Evolutionary conservation across 2,888 invertebrate genomes (phyloP).

Genomic region (Melieria crassipennis): DNA sequence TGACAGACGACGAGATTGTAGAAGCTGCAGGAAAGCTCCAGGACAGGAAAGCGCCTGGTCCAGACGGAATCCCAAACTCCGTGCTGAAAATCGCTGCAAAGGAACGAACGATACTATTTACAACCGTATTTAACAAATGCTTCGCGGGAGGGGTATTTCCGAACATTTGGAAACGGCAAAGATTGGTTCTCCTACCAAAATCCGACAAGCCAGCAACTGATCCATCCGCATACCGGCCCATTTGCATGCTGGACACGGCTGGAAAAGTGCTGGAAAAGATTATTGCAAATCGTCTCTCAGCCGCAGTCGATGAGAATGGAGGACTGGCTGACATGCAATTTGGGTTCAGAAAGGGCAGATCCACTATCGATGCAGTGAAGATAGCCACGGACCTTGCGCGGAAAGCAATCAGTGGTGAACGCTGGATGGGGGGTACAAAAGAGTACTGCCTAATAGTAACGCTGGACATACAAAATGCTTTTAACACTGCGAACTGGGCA

Average conservation of each 20-base stretch:
- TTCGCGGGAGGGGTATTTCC: too few species aligned
- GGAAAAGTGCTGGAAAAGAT: constrained; percentile 15
- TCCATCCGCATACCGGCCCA: constrained; percentile 15
- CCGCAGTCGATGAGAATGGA: not conserved
- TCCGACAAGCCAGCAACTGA: constrained; percentile 6
- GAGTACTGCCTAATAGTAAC: constrained; percentile 27
- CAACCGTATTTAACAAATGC: too few species aligned
- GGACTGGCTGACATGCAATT: constrained; percentile 14
- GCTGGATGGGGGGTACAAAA: constrained; percentile 9
- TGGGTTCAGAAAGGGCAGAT: constrained; percentile 26
- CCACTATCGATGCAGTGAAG: constrained; percentile 13
- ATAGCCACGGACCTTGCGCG: not conserved
- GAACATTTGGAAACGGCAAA: too few species aligned
- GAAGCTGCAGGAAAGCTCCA: too few species aligned
- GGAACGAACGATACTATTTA: too few species aligned
- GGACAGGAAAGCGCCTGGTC: too few species aligned
- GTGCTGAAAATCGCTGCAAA: too few species aligned
- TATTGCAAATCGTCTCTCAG: not conserved
- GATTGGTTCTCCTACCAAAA: too few species aligned
- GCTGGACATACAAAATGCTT: constrained; percentile 29
- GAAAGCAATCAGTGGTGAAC: constrained; percentile 18
- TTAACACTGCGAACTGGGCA: constrained; percentile 22
- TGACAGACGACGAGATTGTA: too few species aligned
- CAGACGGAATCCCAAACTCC: too few species aligned
- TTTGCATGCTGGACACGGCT: constrained; percentile 20